Evolutionary conservation across 2,888 invertebrate species (phyloP).

Genomic region (Tinea pellionella): DNA sequence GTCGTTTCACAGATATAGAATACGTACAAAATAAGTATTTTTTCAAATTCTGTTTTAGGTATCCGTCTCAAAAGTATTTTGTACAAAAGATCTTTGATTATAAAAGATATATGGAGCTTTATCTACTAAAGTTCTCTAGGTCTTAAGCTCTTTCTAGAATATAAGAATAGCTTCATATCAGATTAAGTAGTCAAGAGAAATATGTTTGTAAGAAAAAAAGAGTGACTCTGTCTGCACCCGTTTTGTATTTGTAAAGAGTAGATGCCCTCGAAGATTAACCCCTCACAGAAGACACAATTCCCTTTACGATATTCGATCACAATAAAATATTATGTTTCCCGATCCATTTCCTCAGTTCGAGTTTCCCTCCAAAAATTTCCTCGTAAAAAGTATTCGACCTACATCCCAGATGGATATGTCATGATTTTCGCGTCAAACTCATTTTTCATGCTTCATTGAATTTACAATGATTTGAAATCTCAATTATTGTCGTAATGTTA

Average conservation of each 20-base stretch:
- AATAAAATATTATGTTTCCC: conserved; percentile 10
- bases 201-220: background rate
- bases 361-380: background rate
- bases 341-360: background rate
- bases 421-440: background rate
- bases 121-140: too few species aligned
- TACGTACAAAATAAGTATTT: too few species aligned
- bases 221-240: background rate
- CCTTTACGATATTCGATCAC: conserved; percentile 11
- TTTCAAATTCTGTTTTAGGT: too few species aligned
- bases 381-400: conserved; percentile 1
- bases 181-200: background rate
- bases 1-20: too few species aligned
- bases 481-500: too few species aligned
- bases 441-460: background rate
- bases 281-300: background rate
- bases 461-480: background rate
- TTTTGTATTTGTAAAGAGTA: background rate
- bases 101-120: too few species aligned
- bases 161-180: too few species aligned
- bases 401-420: background rate
- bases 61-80: too few species aligned
- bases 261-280: conserved; percentile 6
- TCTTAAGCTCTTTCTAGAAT: too few species aligned
- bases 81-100: too few species aligned